phyloP scores from a whole-genome alignment of 2,113 vertebrate genomes.

The Uria aalge region DNA sequence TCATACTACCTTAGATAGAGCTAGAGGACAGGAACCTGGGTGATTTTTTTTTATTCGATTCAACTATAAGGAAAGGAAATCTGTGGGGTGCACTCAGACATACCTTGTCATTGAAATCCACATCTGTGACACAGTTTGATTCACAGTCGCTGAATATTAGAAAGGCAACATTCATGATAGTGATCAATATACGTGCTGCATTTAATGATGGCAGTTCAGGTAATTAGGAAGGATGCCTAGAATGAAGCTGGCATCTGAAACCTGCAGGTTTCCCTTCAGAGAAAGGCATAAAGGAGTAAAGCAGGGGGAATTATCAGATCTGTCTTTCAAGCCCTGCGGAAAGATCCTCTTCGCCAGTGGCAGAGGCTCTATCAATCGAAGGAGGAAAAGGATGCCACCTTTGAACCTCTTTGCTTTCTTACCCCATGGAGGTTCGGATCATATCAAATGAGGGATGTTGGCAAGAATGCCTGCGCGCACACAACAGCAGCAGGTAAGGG shows the following conservation, averaged over 20 bases:
- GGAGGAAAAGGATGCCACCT: not conserved
- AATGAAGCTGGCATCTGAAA: slow-evolving; percentile 54
- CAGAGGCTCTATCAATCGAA: not conserved
- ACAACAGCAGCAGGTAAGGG: not conserved
- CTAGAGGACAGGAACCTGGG: not conserved
- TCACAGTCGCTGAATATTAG: not conserved
- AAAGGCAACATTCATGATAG: not conserved
- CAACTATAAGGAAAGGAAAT: not conserved
- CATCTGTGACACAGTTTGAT: slow-evolving; percentile 53
- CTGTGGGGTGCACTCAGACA: slow-evolving; percentile 5
- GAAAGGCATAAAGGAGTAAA: slow-evolving; percentile 22
- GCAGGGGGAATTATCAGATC: not conserved
- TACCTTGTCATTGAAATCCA: slow-evolving; percentile 21
- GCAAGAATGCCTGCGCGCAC: not conserved
- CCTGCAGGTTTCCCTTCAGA: slow-evolving; percentile 33
- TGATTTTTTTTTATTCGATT: not conserved
- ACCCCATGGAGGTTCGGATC: not conserved
- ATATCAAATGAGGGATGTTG: not conserved
- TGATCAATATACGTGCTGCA: slow-evolving; percentile 26
- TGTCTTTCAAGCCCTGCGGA: not conserved
- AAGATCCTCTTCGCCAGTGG: not conserved
- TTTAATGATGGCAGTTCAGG: slow-evolving; percentile 12
- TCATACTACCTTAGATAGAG: not conserved
- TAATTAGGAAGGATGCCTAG: slow-evolving; percentile 61
- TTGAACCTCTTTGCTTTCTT: slow-evolving; percentile 20